Conservation (phyloP, 2,797 vertebrate species). For the Remorina albescens region DNA sequence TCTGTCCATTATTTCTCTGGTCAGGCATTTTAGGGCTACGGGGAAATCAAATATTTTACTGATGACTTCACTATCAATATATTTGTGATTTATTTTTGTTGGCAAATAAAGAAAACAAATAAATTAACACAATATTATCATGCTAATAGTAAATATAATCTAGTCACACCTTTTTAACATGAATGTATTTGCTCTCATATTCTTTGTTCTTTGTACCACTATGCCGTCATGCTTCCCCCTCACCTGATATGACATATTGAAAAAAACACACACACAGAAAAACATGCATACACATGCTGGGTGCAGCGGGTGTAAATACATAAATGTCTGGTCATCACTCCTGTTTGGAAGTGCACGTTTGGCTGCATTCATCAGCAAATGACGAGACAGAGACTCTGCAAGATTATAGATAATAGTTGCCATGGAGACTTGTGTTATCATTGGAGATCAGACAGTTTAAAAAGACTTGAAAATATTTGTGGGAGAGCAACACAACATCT, state of each 20-base stretch:
- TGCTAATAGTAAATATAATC: background rate
- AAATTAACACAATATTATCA: background rate
- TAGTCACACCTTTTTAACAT: background rate
- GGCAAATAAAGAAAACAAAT: background rate
- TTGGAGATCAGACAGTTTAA: conserved; percentile 49
- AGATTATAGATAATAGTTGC: conserved; percentile 78
- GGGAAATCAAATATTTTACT: background rate
- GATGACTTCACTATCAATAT: background rate
- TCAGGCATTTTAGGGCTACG: no score
- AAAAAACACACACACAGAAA: background rate
- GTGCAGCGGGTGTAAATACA: conserved; percentile 8
- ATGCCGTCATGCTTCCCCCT: background rate
- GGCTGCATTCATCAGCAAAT: conserved; percentile 43
- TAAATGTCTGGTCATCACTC: background rate
- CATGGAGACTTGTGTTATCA: conserved; percentile 73
- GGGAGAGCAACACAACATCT: no score
- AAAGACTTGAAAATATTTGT: conserved; percentile 58
- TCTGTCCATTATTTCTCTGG: no score
- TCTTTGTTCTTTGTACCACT: no score
- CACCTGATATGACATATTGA: background rate
- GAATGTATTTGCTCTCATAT: no score
- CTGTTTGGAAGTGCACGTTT: conserved; percentile 15
- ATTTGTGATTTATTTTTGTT: background rate
- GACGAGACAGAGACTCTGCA: conserved; percentile 53
- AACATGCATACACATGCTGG: background rate